Base-by-base conservation (phyloP, 2,113 vertebrate genomes). In the Nerophis ophidion region DNA sequence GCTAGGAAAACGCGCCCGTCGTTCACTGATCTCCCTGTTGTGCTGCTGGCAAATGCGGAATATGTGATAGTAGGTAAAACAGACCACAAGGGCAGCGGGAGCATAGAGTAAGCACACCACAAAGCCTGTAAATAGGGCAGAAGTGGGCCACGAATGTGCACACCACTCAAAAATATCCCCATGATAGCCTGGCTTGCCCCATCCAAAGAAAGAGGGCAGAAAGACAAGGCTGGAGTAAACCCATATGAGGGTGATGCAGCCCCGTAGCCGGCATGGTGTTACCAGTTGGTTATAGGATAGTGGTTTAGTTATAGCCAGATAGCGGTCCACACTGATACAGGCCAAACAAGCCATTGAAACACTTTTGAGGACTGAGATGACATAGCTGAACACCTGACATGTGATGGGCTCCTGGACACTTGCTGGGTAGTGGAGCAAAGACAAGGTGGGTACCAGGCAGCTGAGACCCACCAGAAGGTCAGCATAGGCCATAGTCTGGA, bases 151-250 rank as follows among this genome's bases (percentile, higher is more conserved):
- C 63, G 93, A 94, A 62, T 90, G 92, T 77, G 97, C 94, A 60
- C 97, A 99, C 97, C 97, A 99, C 79, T 96, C 93, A 78, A 98
- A 99, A 82, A 99, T 95, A 84, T 99, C 97, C 68, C 97, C 97
- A 5, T 99, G 97, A 88, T 98, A 99, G 76, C 97, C 97, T 48
- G 97, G 97, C 84, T 99, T 99, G 15, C 96, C 97, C 97, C 97
- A 99, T 13, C 95, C 96, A 0, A 99, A 98, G 85, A 98, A 98
- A 5, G 94, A 95, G 64, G 97, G 97, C 81, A 96, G 85, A 84
- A 99, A 99, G 71, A 99, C 91, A 5, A 94, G 70, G 60, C 94
- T 92, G 15, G 97, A 99, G 72, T 98, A 99, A 66, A 97, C 88
- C 93, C 97, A 99, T 71, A 99, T 97, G 48, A 98, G 87, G 70